Conservation (phyloP, 2,113 vertebrate genomes). For the Columbina picui region DNA sequence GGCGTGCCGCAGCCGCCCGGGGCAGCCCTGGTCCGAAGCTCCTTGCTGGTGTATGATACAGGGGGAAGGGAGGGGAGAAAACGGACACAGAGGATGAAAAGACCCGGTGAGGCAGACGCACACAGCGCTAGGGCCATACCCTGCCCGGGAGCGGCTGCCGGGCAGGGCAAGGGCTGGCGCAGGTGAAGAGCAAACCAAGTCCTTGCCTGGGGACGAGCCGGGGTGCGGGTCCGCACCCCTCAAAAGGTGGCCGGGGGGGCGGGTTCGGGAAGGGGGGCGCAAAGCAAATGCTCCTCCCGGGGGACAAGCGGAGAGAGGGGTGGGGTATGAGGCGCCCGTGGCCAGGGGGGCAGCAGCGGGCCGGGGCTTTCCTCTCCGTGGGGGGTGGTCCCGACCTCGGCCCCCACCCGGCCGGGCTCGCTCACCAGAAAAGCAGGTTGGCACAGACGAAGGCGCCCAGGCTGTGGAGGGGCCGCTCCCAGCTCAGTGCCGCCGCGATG, state of each 20-base stretch:
- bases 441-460: slow-evolving; percentile 81
- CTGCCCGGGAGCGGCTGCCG: background rate
- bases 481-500: slow-evolving; percentile 75
- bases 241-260: accelerated
- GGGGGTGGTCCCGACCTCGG: background rate
- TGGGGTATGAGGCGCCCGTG: background rate
- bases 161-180: background rate
- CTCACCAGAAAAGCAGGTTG: slow-evolving; percentile 87
- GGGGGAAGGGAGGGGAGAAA: accelerated
- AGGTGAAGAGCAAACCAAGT: background rate
- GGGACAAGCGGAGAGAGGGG: background rate
- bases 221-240: background rate
- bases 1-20: background rate
- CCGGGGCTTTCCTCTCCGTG: background rate
- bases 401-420: background rate
- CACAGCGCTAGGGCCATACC: accelerated
- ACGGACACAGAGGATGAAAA: accelerated
- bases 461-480: slow-evolving; percentile 82
- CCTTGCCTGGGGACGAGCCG: accelerated
- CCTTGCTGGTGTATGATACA: accelerated
- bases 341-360: background rate
- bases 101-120: accelerated
- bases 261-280: accelerated
- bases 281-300: background rate
- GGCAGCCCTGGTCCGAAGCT: background rate